Percentiles rank a stretch among this genome's conserved stretches.
These are phyloP conservation scores for Chrysodeixis includens DNA, from an alignment of 2,888 invertebrate genomes.

Conservation along the genomic window DNA sequence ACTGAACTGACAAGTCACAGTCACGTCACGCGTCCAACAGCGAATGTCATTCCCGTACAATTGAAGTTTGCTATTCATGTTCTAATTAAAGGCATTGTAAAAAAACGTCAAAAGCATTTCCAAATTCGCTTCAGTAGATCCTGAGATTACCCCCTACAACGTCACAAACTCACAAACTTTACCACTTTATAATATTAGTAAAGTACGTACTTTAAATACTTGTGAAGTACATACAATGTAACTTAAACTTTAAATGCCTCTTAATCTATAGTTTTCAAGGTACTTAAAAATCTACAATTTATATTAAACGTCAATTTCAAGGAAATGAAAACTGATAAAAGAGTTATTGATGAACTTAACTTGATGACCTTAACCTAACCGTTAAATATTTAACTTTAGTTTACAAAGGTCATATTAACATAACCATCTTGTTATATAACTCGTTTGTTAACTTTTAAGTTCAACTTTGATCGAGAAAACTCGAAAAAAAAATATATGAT, in stretches of 20 bases:
- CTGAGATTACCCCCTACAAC: too few relatives aligned
- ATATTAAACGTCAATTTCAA: constrained; percentile 9
- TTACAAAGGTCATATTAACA: constrained; percentile 14
- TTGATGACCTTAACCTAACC: not conserved
- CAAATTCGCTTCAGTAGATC: too few relatives aligned
- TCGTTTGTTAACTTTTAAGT: not conserved
- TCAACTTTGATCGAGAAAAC: not conserved
- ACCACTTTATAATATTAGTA: too few relatives aligned
- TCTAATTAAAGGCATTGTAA: too few relatives aligned
- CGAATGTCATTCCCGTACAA: too few relatives aligned
- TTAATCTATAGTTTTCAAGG: not conserved
- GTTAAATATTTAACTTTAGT: constrained; percentile 29
- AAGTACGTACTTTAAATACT: too few relatives aligned
- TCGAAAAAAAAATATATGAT: not conserved
- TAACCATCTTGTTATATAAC: not conserved
- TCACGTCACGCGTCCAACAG: too few relatives aligned
- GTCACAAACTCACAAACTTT: too few relatives aligned
- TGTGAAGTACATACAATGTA: too few relatives aligned
- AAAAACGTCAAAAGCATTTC: too few relatives aligned
- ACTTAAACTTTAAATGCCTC: not conserved
- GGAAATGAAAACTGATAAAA: not conserved
- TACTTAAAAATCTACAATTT: not conserved
- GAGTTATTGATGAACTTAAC: constrained; percentile 5
- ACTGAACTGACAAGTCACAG: too few relatives aligned
- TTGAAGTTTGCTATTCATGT: too few relatives aligned